These are phyloP conservation scores for Athetis lepigone DNA, from an alignment of 2,888 invertebrate species.

Conservation along the genomic window DNA sequence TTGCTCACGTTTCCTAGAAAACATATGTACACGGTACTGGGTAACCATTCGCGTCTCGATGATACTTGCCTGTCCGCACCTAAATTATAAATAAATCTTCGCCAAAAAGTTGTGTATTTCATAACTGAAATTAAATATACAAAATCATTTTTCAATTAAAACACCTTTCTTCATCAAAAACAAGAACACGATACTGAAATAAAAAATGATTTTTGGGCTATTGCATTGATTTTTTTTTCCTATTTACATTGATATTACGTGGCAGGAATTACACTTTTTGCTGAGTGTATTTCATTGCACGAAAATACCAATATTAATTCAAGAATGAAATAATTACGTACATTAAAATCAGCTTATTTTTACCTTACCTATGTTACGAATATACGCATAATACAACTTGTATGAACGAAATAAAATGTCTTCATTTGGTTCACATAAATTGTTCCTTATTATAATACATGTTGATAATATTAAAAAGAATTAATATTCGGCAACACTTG, in stretches of 20 bases:
- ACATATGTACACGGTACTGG: slow-evolving; percentile 79
- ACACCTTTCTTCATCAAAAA: slow-evolving; percentile 72
- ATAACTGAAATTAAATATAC: slow-evolving; percentile 72
- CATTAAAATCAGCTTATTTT: slow-evolving; percentile 89
- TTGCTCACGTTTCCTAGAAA: slow-evolving; percentile 87
- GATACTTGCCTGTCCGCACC: slow-evolving; percentile 82
- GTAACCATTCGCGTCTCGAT: slow-evolving; percentile 81
- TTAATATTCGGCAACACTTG: slow-evolving; percentile 90
- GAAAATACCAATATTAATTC: slow-evolving; percentile 84
- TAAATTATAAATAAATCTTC: slow-evolving; percentile 75
- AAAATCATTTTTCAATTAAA: slow-evolving; percentile 68
- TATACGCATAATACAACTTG: slow-evolving; percentile 79
- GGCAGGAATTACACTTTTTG: slow-evolving; percentile 58
- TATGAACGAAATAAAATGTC: slow-evolving; percentile 69
- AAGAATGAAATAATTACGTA: slow-evolving; percentile 89
- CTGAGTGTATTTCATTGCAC: slow-evolving; percentile 54
- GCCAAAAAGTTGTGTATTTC: slow-evolving; percentile 87
- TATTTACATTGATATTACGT: slow-evolving; percentile 79
- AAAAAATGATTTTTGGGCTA: slow-evolving; percentile 88
- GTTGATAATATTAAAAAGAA: slow-evolving; percentile 89
- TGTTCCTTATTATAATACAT: slow-evolving; percentile 86
- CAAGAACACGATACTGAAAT: slow-evolving; percentile 80
- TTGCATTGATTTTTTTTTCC: slow-evolving; percentile 87
- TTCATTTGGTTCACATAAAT: slow-evolving; percentile 72
- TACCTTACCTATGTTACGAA: slow-evolving; percentile 89